phyloP scores from a whole-genome alignment of 1,140 invertebrate species.

The Mercenaria mercenaria region DNA sequence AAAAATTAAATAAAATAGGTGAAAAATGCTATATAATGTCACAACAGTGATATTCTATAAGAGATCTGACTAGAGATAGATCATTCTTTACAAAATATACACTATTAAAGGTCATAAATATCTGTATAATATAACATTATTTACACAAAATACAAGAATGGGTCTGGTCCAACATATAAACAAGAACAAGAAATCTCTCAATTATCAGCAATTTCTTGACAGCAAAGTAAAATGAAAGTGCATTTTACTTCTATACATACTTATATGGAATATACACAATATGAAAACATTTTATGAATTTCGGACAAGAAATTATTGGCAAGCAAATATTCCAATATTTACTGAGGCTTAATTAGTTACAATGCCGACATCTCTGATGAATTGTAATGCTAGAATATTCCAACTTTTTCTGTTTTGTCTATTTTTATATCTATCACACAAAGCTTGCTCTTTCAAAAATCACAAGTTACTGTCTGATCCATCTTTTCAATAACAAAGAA shows the following conservation, averaged over 20 bases:
- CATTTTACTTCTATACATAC: neutral
- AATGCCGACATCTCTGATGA: too few species aligned
- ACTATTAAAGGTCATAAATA: neutral
- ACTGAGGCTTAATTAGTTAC: too few species aligned
- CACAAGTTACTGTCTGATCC: too few species aligned
- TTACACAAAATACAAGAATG: neutral
- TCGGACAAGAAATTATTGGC: neutral
- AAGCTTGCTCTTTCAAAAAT: too few species aligned
- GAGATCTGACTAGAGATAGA: slow-evolving; percentile 2
- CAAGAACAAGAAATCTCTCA: neutral
- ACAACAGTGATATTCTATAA: neutral
- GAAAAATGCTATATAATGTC: neutral
- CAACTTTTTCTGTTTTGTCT: too few species aligned
- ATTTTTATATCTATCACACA: too few species aligned
- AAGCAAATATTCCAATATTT: neutral
- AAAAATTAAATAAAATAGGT: neutral
- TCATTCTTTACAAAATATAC: neutral
- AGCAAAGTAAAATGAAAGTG: too few species aligned
- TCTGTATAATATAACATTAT: neutral
- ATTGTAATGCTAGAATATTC: too few species aligned
- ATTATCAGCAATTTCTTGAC: neutral
- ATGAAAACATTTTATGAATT: neutral
- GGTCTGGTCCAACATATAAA: neutral
- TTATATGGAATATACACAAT: neutral
- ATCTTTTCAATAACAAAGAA: too few species aligned